Conservation (phyloP, 2,113 vertebrate species). For the Theristicus caerulescens region DNA sequence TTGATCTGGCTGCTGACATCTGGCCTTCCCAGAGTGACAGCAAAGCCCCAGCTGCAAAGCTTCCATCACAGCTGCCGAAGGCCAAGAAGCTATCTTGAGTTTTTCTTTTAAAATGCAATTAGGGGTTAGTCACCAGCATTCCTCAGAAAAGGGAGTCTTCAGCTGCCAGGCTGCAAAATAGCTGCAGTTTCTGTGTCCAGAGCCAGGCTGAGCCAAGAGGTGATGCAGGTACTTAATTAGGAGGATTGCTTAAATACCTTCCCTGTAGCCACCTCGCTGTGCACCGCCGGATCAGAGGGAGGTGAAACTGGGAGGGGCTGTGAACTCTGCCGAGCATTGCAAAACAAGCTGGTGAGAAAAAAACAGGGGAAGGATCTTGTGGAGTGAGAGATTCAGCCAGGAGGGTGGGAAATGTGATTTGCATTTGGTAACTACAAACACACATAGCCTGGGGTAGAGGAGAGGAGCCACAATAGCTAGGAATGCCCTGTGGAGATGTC, state of each 20-base stretch:
- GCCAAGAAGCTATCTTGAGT: not conserved
- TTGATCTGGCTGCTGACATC: not conserved
- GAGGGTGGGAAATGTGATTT: slow-evolving; percentile 57
- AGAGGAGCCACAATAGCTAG: slow-evolving; percentile 46
- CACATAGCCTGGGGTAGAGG: not conserved
- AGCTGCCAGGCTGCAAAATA: not conserved
- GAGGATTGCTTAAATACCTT: not conserved
- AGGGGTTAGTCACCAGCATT: not conserved
- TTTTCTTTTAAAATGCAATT: not conserved
- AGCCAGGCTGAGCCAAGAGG: not conserved
- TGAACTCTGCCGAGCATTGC: not conserved
- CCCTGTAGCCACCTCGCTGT: not conserved
- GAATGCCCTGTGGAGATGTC: slow-evolving; percentile 13
- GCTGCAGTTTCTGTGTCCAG: not conserved
- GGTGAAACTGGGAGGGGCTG: not conserved
- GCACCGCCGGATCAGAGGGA: not conserved
- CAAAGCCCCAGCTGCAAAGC: not conserved
- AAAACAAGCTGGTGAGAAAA: not conserved
- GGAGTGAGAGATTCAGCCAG: slow-evolving; percentile 6
- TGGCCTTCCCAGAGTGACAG: not conserved
- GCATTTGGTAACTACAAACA: slow-evolving; percentile 60
- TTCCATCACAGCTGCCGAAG: not conserved
- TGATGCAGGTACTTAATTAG: not conserved
- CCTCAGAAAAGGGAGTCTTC: not conserved
- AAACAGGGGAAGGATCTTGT: not conserved